Evolutionary conservation across 1,140 invertebrate genomes (phyloP).

Genomic region (Drosophila melanica): DNA sequence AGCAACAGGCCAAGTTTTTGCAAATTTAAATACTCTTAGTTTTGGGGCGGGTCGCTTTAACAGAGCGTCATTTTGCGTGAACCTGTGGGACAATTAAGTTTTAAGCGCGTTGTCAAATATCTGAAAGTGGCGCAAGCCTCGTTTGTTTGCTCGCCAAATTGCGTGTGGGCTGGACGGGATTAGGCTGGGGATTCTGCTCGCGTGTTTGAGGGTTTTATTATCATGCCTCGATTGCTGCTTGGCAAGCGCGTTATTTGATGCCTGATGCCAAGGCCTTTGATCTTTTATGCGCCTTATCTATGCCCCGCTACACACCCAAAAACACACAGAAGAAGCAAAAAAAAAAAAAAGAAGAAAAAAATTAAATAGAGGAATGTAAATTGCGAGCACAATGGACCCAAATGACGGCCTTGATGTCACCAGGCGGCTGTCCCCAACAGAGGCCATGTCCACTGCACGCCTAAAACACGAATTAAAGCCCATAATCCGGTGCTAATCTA

Average conservation of each 20-base stretch:
- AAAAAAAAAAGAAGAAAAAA: background rate
- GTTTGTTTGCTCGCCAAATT: constrained; percentile 35
- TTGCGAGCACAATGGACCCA: constrained; percentile 53
- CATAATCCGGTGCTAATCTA: constrained; percentile 72
- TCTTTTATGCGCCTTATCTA: constrained; percentile 80
- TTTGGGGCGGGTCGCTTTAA: constrained; percentile 4
- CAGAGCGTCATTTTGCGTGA: background rate
- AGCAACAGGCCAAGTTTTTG: background rate
- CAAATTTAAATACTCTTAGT: constrained; percentile 2
- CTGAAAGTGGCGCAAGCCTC: constrained; percentile 54
- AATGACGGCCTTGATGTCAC: constrained; percentile 55
- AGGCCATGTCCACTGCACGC: constrained; percentile 4
- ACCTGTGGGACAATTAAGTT: constrained; percentile 41
- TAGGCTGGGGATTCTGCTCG: constrained; percentile 17
- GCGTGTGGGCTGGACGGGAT: background rate
- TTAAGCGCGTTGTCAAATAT: constrained; percentile 76
- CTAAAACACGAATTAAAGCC: constrained; percentile 59
- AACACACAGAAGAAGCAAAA: constrained; percentile 22
- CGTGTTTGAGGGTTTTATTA: constrained; percentile 67
- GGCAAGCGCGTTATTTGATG: constrained; percentile 75
- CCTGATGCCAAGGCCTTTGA: constrained; percentile 77
- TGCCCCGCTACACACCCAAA: constrained; percentile 33
- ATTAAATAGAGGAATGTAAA: constrained; percentile 21
- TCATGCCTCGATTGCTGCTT: constrained; percentile 74
- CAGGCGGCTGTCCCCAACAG: constrained; percentile 35